phyloP scores from a whole-genome alignment of 2,888 invertebrate species.

The Nomada flava region DNA sequence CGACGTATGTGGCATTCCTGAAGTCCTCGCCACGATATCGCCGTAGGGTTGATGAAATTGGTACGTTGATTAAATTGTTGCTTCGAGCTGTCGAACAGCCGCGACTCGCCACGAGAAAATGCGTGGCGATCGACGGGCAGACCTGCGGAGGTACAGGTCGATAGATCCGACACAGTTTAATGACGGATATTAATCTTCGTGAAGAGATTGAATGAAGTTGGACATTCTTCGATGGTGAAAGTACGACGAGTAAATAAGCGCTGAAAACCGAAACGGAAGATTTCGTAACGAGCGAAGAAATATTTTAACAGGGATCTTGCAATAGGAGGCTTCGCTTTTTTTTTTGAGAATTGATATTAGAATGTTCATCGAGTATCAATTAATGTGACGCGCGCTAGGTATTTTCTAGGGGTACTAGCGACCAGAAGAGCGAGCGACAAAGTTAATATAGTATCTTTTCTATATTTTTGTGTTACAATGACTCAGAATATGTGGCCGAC shows the following conservation, averaged over 20 bases:
- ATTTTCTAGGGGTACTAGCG: no score
- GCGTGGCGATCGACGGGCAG: conserved; percentile 28
- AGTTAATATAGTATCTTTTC: no score
- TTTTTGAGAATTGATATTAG: no score
- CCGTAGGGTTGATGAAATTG: conserved; percentile 72
- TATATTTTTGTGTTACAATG: no score
- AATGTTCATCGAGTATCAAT: no score
- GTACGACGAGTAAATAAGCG: neutral
- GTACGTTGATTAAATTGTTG: conserved; percentile 72
- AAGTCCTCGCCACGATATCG: conserved; percentile 64
- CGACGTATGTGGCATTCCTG: conserved; percentile 65
- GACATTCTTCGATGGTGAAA: conserved; percentile 9
- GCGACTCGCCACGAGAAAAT: conserved; percentile 41
- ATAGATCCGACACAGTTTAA: conserved; percentile 28
- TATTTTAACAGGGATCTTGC: no score
- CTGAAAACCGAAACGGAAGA: no score
- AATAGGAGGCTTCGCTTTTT: no score
- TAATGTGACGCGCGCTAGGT: no score
- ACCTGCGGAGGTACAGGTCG: conserved; percentile 32
- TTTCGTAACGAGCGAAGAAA: no score
- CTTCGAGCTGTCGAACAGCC: conserved; percentile 50
- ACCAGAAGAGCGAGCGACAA: no score
- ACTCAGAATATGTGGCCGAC: no score
- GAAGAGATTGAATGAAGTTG: neutral
- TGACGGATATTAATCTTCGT: conserved; percentile 41